These are phyloP conservation scores for Leptinotarsa juncta DNA, from an alignment of 2,888 invertebrate species.

Conservation along the genomic window DNA sequence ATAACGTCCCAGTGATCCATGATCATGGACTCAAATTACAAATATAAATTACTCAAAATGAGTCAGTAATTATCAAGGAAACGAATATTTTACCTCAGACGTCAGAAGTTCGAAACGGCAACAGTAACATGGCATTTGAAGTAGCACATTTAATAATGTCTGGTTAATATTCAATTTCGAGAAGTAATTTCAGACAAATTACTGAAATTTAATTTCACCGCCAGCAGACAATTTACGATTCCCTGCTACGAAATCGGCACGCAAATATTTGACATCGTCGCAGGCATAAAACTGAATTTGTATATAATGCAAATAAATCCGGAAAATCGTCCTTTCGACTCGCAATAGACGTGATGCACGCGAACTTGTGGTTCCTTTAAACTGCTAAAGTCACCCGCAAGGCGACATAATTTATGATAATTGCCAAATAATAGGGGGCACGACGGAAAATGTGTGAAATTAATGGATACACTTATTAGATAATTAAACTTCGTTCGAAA, in stretches of 20 bases:
- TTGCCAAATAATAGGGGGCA: constrained; percentile 28
- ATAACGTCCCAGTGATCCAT: too few species aligned
- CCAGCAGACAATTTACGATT: constrained; percentile 40
- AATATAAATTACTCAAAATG: neutral
- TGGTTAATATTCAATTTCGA: constrained; percentile 39
- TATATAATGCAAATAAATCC: constrained; percentile 46
- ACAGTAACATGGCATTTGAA: constrained; percentile 17
- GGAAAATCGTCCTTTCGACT: constrained; percentile 2
- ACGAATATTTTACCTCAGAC: neutral
- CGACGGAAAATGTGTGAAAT: constrained; percentile 30
- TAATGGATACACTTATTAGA: constrained; percentile 35
- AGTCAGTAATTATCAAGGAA: neutral
- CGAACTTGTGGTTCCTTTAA: constrained; percentile 33
- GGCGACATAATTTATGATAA: constrained; percentile 34
- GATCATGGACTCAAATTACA: neutral
- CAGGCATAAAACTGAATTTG: constrained; percentile 43
- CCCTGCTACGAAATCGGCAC: constrained; percentile 43
- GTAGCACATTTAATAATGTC: constrained; percentile 32
- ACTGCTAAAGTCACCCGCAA: constrained; percentile 27
- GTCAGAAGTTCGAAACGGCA: neutral
- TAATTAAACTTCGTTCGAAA: constrained; percentile 21
- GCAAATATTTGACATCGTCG: constrained; percentile 44
- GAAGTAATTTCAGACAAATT: constrained; percentile 39
- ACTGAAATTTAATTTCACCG: constrained; percentile 39
- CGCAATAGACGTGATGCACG: constrained; percentile 16